phyloP scores from a whole-genome alignment of 2,113 vertebrate genomes.

The Atherinomorus stipes region DNA sequence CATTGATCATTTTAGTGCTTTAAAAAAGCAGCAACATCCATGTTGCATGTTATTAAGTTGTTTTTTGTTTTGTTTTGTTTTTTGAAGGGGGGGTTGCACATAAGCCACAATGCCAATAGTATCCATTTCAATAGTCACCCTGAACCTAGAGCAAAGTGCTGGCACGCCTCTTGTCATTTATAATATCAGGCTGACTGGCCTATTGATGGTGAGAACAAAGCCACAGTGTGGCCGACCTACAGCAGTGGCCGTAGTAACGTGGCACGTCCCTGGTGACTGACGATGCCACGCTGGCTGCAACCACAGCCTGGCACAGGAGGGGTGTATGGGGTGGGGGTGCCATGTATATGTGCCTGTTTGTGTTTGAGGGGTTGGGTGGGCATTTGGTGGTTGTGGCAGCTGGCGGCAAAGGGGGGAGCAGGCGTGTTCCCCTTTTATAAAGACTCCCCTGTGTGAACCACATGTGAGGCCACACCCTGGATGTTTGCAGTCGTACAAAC shows the following conservation, averaged over 20 bases:
- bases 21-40: constrained; percentile 2
- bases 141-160: constrained; percentile 52
- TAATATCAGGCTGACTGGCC: constrained; percentile 76
- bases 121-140: constrained; percentile 58
- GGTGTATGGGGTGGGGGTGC: background rate
- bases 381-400: constrained; percentile 77
- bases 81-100: too few relatives aligned
- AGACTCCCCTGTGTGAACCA: constrained; percentile 69
- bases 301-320: constrained; percentile 66
- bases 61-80: background rate
- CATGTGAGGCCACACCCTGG: constrained; percentile 62
- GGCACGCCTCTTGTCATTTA: constrained; percentile 68
- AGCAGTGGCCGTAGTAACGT: constrained; percentile 67
- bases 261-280: constrained; percentile 73
- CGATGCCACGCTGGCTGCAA: constrained; percentile 76
- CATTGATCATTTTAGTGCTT: background rate
- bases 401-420: constrained; percentile 52
- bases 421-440: constrained; percentile 58
- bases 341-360: constrained; percentile 6
- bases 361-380: constrained; percentile 32
- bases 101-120: constrained; percentile 36
- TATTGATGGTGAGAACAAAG: constrained; percentile 77
- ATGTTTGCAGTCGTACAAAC: constrained; percentile 17
- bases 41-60: constrained; percentile 3
- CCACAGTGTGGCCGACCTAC: constrained; percentile 74